A percentile compares a stretch with the other conserved stretches of the same genome.
Conservation (phyloP, 2,888 invertebrate species). For the Drosophila robusta region DNA sequence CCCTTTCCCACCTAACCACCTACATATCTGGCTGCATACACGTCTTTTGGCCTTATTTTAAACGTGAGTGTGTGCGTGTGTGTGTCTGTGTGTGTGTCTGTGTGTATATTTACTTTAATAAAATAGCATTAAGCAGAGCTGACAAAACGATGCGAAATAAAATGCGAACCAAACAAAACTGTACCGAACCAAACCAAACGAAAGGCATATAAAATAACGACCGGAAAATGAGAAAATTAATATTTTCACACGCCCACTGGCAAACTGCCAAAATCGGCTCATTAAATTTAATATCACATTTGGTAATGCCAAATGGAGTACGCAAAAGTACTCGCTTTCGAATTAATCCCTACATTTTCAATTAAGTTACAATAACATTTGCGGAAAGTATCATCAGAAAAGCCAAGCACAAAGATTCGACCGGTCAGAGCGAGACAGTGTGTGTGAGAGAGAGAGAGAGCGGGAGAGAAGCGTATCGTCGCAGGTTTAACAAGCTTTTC, state of each 20-base stretch:
- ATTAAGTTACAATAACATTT: conserved; percentile 20
- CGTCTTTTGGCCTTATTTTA: conserved; percentile 14
- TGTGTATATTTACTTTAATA: conserved; percentile 43
- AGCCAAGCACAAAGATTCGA: neutral
- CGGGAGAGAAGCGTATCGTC: neutral
- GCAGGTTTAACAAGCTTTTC: neutral
- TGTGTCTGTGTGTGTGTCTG: conserved; percentile 15
- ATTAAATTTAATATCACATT: conserved; percentile 52
- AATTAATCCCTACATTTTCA: conserved; percentile 36
- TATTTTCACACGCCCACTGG: conserved; percentile 47
- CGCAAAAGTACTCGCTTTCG: conserved; percentile 12
- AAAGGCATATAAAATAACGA: conserved; percentile 55
- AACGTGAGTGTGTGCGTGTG: conserved; percentile 20
- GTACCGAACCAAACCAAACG: conserved; percentile 12
- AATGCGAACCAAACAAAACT: conserved; percentile 28
- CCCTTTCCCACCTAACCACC: neutral
- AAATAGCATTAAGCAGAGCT: conserved; percentile 51
- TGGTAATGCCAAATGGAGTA: conserved; percentile 32
- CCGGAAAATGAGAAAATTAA: conserved; percentile 71
- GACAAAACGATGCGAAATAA: conserved; percentile 35
- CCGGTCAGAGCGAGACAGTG: neutral
- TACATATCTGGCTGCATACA: conserved; percentile 29
- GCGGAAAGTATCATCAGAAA: neutral
- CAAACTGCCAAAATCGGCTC: conserved; percentile 35
- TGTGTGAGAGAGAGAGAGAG: neutral